Evolutionary conservation across 2,113 vertebrate species (phyloP).

Genomic region (Spilogale gracilis): DNA sequence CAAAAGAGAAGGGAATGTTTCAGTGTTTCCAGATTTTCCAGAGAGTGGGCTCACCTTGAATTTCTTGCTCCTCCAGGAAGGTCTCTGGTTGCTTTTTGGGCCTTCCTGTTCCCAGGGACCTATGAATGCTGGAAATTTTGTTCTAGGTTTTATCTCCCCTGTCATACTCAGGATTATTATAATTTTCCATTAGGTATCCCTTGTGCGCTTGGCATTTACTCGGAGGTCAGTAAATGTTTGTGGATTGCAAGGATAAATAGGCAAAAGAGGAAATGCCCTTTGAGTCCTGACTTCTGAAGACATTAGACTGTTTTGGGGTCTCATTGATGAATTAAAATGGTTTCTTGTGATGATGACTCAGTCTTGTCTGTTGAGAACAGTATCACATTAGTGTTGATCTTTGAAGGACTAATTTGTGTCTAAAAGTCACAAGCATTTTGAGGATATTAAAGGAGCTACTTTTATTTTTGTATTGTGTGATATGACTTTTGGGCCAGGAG

Average conservation of each 20-base stretch:
- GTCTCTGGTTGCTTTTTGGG: background rate
- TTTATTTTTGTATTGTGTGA: background rate
- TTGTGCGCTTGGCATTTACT: background rate
- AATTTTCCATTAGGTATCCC: background rate
- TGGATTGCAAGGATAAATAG: background rate
- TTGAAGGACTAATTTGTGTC: background rate
- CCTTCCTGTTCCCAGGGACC: background rate
- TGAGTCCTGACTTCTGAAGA: background rate
- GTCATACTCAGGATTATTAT: background rate
- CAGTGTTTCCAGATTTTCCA: background rate
- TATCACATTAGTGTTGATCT: background rate
- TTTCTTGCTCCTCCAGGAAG: background rate
- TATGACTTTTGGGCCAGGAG: background rate
- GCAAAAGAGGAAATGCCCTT: background rate
- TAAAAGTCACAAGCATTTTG: background rate
- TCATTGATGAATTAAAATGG: background rate
- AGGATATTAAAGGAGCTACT: background rate
- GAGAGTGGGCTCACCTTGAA: background rate
- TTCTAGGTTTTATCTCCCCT: background rate
- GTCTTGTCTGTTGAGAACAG: background rate
- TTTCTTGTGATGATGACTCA: background rate
- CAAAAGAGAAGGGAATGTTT: background rate
- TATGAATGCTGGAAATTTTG: background rate
- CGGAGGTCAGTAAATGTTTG: background rate
- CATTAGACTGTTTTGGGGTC: background rate